Conservation (phyloP, 1,140 invertebrate species). For the Danaus melanippus region DNA sequence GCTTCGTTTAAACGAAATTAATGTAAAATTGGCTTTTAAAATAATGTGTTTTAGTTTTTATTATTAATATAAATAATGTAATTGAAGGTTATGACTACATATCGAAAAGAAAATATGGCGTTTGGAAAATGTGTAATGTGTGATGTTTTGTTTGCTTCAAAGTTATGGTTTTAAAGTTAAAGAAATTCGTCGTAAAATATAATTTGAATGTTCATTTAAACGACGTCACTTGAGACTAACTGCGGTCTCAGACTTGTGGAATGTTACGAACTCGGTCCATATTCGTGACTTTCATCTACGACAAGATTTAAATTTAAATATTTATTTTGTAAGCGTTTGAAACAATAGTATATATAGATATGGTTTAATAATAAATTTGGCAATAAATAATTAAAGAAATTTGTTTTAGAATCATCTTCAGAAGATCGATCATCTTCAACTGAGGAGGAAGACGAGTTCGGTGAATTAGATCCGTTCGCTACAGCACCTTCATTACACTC, state of each 20-base stretch:
- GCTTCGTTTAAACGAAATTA: conserved; percentile 33
- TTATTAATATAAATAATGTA: too few relatives aligned
- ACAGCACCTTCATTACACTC: conserved; percentile 63
- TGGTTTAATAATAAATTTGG: too few relatives aligned
- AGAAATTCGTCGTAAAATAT: conserved; percentile 19
- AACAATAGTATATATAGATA: too few relatives aligned
- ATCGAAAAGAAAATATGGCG: too few relatives aligned
- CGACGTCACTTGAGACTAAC: conserved; percentile 51
- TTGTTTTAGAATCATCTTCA: conserved; percentile 63
- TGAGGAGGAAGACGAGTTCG: conserved; percentile 65
- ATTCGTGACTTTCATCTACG: conserved; percentile 37
- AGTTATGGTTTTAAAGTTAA: too few relatives aligned
- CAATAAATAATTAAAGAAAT: neutral
- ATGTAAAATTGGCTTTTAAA: conserved; percentile 4
- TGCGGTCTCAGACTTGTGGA: conserved; percentile 34
- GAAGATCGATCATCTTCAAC: conserved; percentile 58
- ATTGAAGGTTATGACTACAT: too few relatives aligned
- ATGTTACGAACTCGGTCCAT: conserved; percentile 24
- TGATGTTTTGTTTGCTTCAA: too few relatives aligned
- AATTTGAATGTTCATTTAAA: conserved; percentile 47
- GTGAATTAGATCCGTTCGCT: conserved; percentile 63
- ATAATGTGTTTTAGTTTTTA: too few relatives aligned
- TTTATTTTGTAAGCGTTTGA: too few relatives aligned
- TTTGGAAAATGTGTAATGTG: too few relatives aligned
- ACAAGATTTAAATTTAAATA: too few relatives aligned